Evolutionary conservation across 2,888 invertebrate genomes (phyloP).

Genomic region (Hypomecis atomaria): DNA sequence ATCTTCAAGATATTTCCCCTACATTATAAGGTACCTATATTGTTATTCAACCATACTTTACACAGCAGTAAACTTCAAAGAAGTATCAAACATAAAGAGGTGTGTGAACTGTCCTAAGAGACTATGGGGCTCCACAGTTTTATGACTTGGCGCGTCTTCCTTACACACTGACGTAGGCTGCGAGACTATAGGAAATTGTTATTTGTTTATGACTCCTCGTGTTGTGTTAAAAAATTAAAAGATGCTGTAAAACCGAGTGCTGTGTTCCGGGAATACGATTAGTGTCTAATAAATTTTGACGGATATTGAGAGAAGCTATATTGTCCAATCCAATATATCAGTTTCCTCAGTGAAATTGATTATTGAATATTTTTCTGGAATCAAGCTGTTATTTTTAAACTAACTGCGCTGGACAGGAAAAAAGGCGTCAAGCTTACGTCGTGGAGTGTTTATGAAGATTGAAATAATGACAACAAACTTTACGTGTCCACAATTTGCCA

Average conservation of each 20-base stretch:
- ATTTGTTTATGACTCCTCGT: slow-evolving; percentile 22
- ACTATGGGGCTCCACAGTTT: slow-evolving; percentile 29
- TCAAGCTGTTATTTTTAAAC: too few species aligned
- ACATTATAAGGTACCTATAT: slow-evolving; percentile 5
- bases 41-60: slow-evolving; percentile 24
- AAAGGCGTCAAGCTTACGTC: too few species aligned
- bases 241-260: slow-evolving; percentile 20
- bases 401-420: too few species aligned
- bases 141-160: slow-evolving; percentile 29
- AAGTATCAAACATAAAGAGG: slow-evolving; percentile 35
- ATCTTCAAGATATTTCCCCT: neutral
- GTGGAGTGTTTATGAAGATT: too few species aligned
- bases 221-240: slow-evolving; percentile 17
- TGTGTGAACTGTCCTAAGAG: slow-evolving; percentile 34
- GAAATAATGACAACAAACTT: too few species aligned
- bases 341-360: too few species aligned
- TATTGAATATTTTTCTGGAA: too few species aligned
- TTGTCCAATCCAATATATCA: neutral
- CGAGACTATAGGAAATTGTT: slow-evolving; percentile 23
- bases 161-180: slow-evolving; percentile 13
- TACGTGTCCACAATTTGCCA: too few species aligned
- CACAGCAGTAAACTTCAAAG: slow-evolving; percentile 37
- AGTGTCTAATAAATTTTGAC: slow-evolving; percentile 8
- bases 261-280: slow-evolving; percentile 12
- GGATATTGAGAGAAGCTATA: neutral